These are phyloP conservation scores for Rutilus rutilus DNA, from an alignment of 2,113 vertebrate species.

Conservation along the genomic window DNA sequence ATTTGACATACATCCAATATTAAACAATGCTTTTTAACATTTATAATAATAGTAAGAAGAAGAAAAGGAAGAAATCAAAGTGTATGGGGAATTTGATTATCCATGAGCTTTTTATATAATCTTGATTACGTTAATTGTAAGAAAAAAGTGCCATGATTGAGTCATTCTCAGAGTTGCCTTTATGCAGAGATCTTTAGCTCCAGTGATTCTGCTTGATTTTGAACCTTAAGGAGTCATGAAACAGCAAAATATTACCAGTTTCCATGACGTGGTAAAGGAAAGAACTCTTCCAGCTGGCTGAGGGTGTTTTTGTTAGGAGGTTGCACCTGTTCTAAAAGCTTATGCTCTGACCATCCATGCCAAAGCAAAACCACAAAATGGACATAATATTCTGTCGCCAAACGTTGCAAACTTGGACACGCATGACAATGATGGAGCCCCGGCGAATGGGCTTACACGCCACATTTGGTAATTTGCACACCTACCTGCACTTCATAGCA, in stretches of 20 bases:
- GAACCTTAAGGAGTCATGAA: background rate
- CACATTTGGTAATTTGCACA: conserved; percentile 83
- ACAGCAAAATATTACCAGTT: background rate
- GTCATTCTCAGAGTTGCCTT: background rate
- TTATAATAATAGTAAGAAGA: no score
- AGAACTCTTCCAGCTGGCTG: background rate
- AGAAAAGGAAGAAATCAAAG: no score
- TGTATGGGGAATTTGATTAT: background rate
- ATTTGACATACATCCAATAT: no score
- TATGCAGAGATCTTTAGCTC: background rate
- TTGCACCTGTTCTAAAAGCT: conserved; percentile 22
- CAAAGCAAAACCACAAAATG: conserved; percentile 62
- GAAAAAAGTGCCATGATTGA: background rate
- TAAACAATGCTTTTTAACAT: no score
- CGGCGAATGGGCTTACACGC: conserved; percentile 75
- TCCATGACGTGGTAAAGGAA: background rate
- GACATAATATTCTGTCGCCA: conserved; percentile 61
- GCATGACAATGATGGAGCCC: conserved; percentile 73
- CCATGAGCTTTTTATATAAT: background rate
- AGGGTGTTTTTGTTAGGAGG: conserved; percentile 6
- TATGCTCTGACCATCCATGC: conserved; percentile 51
- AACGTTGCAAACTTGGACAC: conserved; percentile 65
- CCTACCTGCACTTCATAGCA: conserved; percentile 79
- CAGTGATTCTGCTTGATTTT: background rate
- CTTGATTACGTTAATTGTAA: background rate